phyloP scores from a whole-genome alignment of 2,888 invertebrate species.

The Tuta absoluta region DNA sequence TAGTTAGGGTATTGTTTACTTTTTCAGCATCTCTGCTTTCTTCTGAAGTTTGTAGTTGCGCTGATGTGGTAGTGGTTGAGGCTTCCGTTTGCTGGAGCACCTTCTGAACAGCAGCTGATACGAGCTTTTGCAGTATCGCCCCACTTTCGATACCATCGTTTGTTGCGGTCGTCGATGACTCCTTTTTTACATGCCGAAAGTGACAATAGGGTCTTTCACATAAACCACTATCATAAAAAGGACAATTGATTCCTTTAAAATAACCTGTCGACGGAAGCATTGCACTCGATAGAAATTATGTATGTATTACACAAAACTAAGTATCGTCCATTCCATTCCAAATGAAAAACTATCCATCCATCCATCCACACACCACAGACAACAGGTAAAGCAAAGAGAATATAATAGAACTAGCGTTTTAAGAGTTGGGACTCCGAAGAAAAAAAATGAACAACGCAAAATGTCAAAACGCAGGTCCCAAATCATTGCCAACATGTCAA shows the following conservation, averaged over 20 bases:
- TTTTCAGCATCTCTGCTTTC: conserved; percentile 38
- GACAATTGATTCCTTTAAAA: conserved; percentile 92
- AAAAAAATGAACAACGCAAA: too few species aligned
- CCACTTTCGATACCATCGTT: conserved; percentile 73
- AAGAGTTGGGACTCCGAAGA: too few species aligned
- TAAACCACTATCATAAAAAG: conserved; percentile 88
- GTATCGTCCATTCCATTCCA: conserved; percentile 20
- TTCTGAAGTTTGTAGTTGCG: conserved; percentile 35
- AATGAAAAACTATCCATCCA: neutral
- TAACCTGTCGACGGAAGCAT: conserved; percentile 96
- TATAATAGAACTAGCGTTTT: too few species aligned
- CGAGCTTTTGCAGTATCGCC: conserved; percentile 80
- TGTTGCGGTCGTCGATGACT: conserved; percentile 65
- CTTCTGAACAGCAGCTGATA: conserved; percentile 83
- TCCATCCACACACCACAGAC: too few species aligned
- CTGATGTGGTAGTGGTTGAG: conserved; percentile 42
- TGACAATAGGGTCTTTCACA: conserved; percentile 96
- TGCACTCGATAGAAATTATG: conserved; percentile 27
- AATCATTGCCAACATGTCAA: too few species aligned
- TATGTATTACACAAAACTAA: conserved; percentile 13
- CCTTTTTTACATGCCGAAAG: conserved; percentile 91
- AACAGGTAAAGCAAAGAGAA: too few species aligned
- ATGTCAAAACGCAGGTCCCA: too few species aligned
- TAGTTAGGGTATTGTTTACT: conserved; percentile 54
- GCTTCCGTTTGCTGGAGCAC: conserved; percentile 77